Evolutionary conservation across 2,113 vertebrate species (phyloP).

Genomic region (Pedionomus torquatus): DNA sequence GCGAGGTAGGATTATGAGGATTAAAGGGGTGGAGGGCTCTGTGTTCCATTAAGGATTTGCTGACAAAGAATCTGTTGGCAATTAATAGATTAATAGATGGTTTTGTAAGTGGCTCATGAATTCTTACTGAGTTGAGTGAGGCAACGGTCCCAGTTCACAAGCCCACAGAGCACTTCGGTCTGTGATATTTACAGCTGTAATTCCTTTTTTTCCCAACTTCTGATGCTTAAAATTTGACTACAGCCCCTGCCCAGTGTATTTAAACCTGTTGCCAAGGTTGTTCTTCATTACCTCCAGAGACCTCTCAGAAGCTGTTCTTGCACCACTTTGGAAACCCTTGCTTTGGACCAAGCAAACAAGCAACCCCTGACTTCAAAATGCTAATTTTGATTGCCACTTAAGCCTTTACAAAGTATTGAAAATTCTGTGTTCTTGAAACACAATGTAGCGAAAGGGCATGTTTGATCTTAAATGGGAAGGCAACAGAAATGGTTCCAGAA

Average conservation of each 20-base stretch:
- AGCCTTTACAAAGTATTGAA: neutral
- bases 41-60: slow-evolving; percentile 6
- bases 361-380: neutral
- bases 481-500: neutral
- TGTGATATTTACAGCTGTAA: neutral
- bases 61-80: slow-evolving; percentile 1
- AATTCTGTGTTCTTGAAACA: neutral
- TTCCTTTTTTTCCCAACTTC: neutral
- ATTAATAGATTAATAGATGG: slow-evolving; percentile 15
- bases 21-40: neutral
- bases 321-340: neutral
- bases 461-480: neutral
- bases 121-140: neutral
- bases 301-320: neutral
- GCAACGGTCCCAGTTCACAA: neutral
- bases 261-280: neutral
- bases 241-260: neutral
- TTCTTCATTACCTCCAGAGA: neutral
- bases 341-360: neutral
- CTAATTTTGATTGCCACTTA: neutral
- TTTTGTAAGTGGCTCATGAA: neutral
- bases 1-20: slow-evolving; percentile 3
- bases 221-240: neutral
- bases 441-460: neutral
- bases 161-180: neutral